These are phyloP conservation scores for Dolichomitus sp. DNA, from an alignment of 2,888 invertebrate genomes.

Conservation along the genomic window DNA sequence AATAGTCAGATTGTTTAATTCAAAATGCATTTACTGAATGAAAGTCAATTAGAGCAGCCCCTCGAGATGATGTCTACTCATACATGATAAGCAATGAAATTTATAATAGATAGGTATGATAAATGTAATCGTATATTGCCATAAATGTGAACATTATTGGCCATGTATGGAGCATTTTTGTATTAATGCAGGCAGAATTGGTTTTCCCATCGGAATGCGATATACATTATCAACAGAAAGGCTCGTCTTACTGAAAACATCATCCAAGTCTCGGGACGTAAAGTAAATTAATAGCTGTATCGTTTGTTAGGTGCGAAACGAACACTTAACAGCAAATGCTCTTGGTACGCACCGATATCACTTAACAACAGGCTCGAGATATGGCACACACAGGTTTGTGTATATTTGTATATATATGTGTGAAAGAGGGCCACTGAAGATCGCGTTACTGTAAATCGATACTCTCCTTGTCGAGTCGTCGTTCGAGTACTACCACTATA, in stretches of 20 bases:
- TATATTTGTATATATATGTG: conserved; percentile 14
- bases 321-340: conserved; percentile 83
- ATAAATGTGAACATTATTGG: not conserved
- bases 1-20: not conserved
- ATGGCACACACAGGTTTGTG: not conserved
- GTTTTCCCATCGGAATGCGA: not conserved
- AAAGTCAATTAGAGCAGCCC: not conserved
- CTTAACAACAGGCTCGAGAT: conserved; percentile 73
- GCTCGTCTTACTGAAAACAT: conserved; percentile 4
- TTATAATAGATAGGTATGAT: not conserved
- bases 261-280: conserved; percentile 45
- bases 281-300: conserved; percentile 85
- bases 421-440: conserved; percentile 82
- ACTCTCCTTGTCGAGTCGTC: conserved; percentile 75
- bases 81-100: not conserved
- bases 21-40: not conserved
- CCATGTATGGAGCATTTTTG: not conserved
- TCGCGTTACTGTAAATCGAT: conserved; percentile 86
- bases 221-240: not conserved
- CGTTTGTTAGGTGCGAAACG: conserved; percentile 82
- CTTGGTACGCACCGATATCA: conserved; percentile 76
- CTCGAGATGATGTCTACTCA: not conserved
- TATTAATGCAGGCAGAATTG: not conserved
- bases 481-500: conserved; percentile 29
- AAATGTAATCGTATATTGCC: not conserved